Percentiles rank a stretch among this genome's conserved stretches.
phyloP scores from a whole-genome alignment of 2,888 invertebrate genomes.

The Eremobia ochroleuca region DNA sequence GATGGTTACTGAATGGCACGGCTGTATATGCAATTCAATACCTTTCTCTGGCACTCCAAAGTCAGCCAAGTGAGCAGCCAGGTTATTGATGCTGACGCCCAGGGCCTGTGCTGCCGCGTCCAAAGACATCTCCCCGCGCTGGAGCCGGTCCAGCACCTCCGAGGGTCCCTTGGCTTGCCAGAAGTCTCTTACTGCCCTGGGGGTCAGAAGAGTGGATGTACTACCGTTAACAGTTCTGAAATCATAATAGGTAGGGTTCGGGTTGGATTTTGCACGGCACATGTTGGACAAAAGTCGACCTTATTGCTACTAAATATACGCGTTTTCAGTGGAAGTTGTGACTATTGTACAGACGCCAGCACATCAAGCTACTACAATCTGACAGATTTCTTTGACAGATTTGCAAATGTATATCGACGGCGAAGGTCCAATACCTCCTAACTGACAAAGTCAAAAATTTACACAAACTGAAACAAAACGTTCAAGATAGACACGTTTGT shows the following conservation, averaged over 20 bases:
- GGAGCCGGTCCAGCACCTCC: conserved; percentile 93
- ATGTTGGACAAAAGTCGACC: background rate
- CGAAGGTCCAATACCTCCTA: too few relatives aligned
- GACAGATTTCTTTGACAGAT: too few relatives aligned
- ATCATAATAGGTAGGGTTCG: conserved; percentile 11
- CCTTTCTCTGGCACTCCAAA: conserved; percentile 75
- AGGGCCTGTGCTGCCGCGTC: conserved; percentile 94
- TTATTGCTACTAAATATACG: background rate
- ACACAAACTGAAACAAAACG: too few relatives aligned
- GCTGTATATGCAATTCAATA: conserved; percentile 33
- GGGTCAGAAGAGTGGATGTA: conserved; percentile 51
- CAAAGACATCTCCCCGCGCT: conserved; percentile 93
- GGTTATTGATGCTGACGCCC: conserved; percentile 94
- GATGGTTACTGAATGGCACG: too few relatives aligned
- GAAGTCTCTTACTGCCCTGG: conserved; percentile 92
- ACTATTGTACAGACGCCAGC: too few relatives aligned
- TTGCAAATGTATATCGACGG: too few relatives aligned
- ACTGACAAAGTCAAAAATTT: too few relatives aligned
- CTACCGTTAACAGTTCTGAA: conserved; percentile 50
- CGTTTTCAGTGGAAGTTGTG: background rate
- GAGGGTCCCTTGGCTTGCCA: conserved; percentile 95
- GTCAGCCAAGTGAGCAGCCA: conserved; percentile 92
- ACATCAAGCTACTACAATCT: too few relatives aligned
- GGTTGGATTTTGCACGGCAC: background rate
- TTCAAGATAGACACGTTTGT: too few relatives aligned